phyloP scores from a whole-genome alignment of 2,888 invertebrate species.

The Coelogynopora nodosa region DNA sequence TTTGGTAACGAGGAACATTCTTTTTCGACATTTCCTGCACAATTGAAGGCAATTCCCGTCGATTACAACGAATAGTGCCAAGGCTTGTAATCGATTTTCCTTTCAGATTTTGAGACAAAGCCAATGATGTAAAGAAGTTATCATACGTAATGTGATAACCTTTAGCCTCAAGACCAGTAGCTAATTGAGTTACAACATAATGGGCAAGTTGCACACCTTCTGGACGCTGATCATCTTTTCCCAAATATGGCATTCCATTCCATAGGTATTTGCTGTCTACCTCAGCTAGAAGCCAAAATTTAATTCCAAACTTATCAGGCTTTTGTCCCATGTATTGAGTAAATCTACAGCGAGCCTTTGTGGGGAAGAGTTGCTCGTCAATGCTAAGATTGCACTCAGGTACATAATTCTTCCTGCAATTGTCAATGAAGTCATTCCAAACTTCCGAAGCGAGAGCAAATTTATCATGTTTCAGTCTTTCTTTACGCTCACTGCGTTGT shows the following conservation, averaged over 20 bases:
- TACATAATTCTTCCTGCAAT: not conserved
- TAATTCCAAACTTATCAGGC: too few relatives aligned
- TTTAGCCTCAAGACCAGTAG: not conserved
- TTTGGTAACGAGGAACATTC: not conserved
- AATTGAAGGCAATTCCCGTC: not conserved
- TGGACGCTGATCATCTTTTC: not conserved
- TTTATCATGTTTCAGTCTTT: not conserved
- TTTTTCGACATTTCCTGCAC: not conserved
- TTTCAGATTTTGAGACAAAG: not conserved
- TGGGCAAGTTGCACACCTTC: not conserved
- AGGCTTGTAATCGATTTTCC: not conserved
- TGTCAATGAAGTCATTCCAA: not conserved
- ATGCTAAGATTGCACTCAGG: not conserved
- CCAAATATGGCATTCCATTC: not conserved
- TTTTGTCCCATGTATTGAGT: too few relatives aligned
- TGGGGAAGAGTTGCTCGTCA: constrained; percentile 12
- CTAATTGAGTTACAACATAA: not conserved
- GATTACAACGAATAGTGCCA: not conserved
- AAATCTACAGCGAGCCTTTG: not conserved
- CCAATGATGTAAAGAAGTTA: constrained; percentile 5
- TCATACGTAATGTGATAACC: not conserved
- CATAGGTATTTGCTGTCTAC: too few relatives aligned
- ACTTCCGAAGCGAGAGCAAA: constrained; percentile 4
- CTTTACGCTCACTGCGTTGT: not conserved
- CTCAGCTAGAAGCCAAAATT: too few relatives aligned